Evolutionary conservation across 1,140 invertebrate species (phyloP).

Genomic region (Adoxophyes honmai): DNA sequence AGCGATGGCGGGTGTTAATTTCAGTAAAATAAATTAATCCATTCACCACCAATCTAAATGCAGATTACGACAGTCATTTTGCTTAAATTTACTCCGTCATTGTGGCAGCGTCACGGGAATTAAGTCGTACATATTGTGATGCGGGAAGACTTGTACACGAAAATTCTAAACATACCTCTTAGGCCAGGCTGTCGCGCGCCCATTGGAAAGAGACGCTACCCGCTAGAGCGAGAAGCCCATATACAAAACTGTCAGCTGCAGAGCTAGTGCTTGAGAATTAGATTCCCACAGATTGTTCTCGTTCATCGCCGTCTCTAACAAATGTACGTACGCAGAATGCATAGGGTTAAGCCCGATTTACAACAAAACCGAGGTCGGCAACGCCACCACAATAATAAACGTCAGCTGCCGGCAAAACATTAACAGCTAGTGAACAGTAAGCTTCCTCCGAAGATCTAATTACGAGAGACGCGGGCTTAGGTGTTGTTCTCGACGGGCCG

Average conservation of each 20-base stretch:
- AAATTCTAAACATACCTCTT: neutral
- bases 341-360: too few species aligned
- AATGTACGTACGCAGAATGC: too few species aligned
- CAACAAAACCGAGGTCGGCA: neutral
- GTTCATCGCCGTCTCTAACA: too few species aligned
- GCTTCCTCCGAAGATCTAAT: neutral
- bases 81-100: neutral
- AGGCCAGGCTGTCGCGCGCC: too few species aligned
- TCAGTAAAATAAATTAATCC: slow-evolving; percentile 42
- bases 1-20: neutral
- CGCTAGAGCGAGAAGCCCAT: too few species aligned
- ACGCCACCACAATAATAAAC: neutral
- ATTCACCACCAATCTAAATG: slow-evolving; percentile 54
- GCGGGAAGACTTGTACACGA: slow-evolving; percentile 10
- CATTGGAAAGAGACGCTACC: too few species aligned
- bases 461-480: slow-evolving; percentile 32
- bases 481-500: slow-evolving; percentile 62
- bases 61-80: slow-evolving; percentile 59
- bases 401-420: neutral
- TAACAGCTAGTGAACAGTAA: slow-evolving; percentile 10
- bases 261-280: too few species aligned
- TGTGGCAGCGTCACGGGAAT: slow-evolving; percentile 8
- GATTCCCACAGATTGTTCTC: too few species aligned
- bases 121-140: slow-evolving; percentile 15
- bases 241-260: too few species aligned